These are phyloP conservation scores for Cephalopholis sonnerati DNA, from an alignment of 2,113 vertebrate species.

Conservation along the genomic window DNA sequence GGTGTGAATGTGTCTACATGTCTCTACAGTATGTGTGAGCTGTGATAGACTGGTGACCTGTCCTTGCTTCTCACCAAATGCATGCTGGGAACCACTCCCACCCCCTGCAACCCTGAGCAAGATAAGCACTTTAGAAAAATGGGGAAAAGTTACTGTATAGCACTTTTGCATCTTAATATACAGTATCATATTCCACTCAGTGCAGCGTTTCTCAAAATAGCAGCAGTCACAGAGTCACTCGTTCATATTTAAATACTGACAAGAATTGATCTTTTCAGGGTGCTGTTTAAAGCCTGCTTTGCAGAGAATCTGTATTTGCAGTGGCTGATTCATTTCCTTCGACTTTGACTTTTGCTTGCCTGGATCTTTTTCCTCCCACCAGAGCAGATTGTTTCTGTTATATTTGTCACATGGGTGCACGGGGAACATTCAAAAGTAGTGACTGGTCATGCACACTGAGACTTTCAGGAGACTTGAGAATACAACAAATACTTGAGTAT, in stretches of 20 bases:
- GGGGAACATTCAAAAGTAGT: not conserved
- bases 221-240: not conserved
- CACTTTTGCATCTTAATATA: not conserved
- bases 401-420: conserved; percentile 1
- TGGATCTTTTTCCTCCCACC: conserved; percentile 1
- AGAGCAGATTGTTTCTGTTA: not conserved
- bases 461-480: not conserved
- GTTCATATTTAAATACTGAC: not conserved
- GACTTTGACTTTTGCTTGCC: conserved; percentile 6
- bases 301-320: not conserved
- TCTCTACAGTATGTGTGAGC: not conserved
- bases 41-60: not conserved
- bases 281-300: not conserved
- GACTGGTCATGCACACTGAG: not conserved
- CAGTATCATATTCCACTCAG: not conserved
- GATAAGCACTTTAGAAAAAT: conserved; percentile 6
- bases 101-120: not conserved
- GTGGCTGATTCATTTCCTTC: conserved; percentile 11
- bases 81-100: conserved; percentile 14
- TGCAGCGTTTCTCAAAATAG: not conserved
- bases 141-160: not conserved
- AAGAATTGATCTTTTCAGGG: not conserved
- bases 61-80: not conserved
- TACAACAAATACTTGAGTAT: not conserved
- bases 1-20: not conserved